These are phyloP conservation scores for Amphiprion ocellaris DNA, from an alignment of 2,113 vertebrate species.

Conservation along the genomic window DNA sequence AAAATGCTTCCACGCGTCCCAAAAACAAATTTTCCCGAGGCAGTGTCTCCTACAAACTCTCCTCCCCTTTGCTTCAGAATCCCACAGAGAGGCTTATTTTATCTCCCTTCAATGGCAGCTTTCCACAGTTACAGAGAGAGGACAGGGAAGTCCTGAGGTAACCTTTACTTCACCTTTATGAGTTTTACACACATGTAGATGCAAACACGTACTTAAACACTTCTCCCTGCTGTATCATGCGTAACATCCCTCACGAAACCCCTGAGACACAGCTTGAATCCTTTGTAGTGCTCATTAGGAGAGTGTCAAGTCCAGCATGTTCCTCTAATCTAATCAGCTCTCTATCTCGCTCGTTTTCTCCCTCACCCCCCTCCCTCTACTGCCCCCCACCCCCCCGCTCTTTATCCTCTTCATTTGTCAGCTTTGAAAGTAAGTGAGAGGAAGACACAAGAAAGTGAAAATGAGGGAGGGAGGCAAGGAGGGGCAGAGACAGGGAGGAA, in stretches of 20 bases:
- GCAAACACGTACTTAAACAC: conserved; percentile 26
- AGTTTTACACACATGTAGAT: conserved; percentile 27
- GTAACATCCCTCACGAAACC: conserved; percentile 49
- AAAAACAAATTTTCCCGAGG: conserved; percentile 18
- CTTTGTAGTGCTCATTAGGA: conserved; percentile 83
- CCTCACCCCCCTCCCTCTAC: background rate
- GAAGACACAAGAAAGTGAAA: conserved; percentile 45
- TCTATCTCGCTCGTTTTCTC: conserved; percentile 33
- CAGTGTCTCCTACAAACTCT: conserved; percentile 14
- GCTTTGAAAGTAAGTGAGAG: conserved; percentile 68
- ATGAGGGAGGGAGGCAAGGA: conserved; percentile 28
- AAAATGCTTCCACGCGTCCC: conserved; percentile 26
- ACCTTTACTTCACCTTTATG: conserved; percentile 66
- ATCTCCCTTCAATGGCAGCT: conserved; percentile 54
- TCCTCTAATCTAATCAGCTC: conserved; percentile 82
- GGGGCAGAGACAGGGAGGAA: conserved; percentile 10
- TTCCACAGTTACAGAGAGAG: conserved; percentile 41
- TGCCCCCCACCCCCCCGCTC: background rate
- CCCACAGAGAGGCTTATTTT: conserved; percentile 51
- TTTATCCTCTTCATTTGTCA: conserved; percentile 75
- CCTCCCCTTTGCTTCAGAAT: conserved; percentile 33
- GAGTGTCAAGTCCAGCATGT: conserved; percentile 79
- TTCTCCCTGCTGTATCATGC: conserved; percentile 42
- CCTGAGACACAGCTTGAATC: conserved; percentile 67
- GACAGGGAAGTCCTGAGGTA: conserved; percentile 57